Base-by-base conservation (phyloP, 2,888 invertebrate genomes). In the Rhaphigaster nebulosa region DNA sequence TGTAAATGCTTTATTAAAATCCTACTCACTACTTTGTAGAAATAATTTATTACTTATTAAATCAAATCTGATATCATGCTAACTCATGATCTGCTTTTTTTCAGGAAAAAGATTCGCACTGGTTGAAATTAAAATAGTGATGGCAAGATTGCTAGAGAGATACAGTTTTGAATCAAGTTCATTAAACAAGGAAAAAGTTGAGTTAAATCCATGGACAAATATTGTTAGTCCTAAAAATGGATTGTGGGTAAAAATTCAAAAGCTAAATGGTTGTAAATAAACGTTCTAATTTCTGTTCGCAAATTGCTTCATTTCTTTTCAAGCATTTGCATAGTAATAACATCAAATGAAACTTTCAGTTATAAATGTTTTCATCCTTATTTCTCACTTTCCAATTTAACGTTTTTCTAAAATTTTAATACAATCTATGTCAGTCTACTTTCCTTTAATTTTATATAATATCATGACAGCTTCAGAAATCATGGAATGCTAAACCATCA, bases 81-180 rank as follows among this genome's bases (percentile, higher is more conserved):
- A 54, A 29, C 20, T 13, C 18, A 56, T 70, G 13, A 18, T n/a
- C 12, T n/a, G n/a, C n/a, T 41, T 84, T 26, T 87, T 45, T 90
- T 34, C 90, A 91, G 91, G 91, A 87, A 91, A 91, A 70, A 45
- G 91, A 54, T 91, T 91, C 45, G 91, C 91, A 13, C 54, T 87
- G 41, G 29, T 91, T 23, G 90, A 91, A 87, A 91, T 91, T 38
- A 90, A 80, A 87, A 87, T 91, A 23, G 87, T 90, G 12, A 52
- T 91, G 52, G 87, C 91, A 50, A 70, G 90, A 87, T 41, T 91
- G 20, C 52, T 91, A 10, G 90, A 50, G 26, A 52, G 52, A 15
- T 91, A 87, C 54, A 87, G 34, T 60, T 90, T 45, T 54, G 87
- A 29, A 50, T 18, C 23, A n/a, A 60, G 54, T 50, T 29, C 52